Base-by-base conservation (phyloP, 2,113 vertebrate species). In the Pithys albifrons region DNA sequence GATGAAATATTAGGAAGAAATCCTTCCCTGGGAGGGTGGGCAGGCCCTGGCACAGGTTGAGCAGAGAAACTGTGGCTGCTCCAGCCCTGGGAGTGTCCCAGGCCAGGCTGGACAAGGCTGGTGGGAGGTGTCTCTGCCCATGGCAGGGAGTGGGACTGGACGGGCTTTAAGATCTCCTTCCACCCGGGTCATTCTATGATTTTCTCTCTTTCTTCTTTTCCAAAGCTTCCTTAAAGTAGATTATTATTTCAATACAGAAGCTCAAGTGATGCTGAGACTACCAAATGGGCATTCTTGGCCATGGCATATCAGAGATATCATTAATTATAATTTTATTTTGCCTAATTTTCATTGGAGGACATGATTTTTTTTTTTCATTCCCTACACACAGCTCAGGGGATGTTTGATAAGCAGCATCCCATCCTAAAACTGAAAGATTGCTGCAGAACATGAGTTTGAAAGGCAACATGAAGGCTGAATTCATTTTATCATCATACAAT, bases 61-160 rank as follows among this genome's bases (percentile, higher is more conserved):
- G 27, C 61, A 64, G 39, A 64, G 61, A 41, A 64, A 39, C 61
- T 64, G 28, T 7, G 57, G 28, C 55, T 78, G n/a, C 55, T 39
- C 33, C 74, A 46, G 8, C 65, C 23, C 74, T 71, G 85, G 64
- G 0, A 64, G 24, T 64, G 74, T 0, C 48, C 74, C 9, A 39
- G 48, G 55, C 27, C 28, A 39, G 84, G 33, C 0, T 62, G 62
- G 62, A 27, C 1, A 0, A 43, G 29, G 52, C 5, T 1, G 9
- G 48, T 23, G 39, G 73, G 0, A 77, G 27, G 14, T 33, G 64
- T 58, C 64, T 22, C 64, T 49, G 18, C 39, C 39, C 39, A 39
- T 39, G 39, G 39, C 39, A 39, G 39, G 39, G 37, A 10, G 39
- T 39, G 39, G 39, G 9, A 39, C 39, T 39, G 39, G 39, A 10